phyloP scores from a whole-genome alignment of 2,113 vertebrate species.

The Cinclus mexicanus region DNA sequence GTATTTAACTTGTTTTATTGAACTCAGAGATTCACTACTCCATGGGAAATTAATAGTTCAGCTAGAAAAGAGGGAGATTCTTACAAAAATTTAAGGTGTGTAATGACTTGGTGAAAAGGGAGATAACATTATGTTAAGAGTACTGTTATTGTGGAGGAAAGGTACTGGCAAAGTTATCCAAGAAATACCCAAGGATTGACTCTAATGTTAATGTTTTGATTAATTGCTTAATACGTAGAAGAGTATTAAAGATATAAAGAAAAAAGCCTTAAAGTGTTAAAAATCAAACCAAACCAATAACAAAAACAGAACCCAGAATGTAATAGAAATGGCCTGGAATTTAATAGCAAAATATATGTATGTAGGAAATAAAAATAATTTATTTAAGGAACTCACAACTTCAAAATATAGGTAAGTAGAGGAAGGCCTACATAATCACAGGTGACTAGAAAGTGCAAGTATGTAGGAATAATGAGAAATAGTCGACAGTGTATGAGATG shows the following conservation, averaged over 20 bases:
- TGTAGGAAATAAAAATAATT: not conserved
- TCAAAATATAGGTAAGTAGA: not conserved
- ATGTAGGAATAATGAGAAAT: not conserved
- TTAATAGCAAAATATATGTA: not conserved
- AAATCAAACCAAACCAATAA: not conserved
- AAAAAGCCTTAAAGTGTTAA: not conserved
- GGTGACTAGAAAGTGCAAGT: not conserved
- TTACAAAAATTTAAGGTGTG: not conserved
- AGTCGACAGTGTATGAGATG: not conserved
- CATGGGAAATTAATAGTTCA: not conserved
- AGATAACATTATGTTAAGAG: not conserved
- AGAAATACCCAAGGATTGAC: not conserved
- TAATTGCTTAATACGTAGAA: not conserved
- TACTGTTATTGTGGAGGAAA: not conserved
- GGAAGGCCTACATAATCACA: not conserved
- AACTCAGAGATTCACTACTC: not conserved
- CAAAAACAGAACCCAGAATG: not conserved
- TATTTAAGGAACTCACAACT: not conserved
- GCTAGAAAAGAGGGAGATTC: not conserved
- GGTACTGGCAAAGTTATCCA: not conserved
- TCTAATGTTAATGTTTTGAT: not conserved
- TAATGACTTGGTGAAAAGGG: not conserved
- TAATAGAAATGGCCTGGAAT: not conserved
- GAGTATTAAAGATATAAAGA: not conserved
- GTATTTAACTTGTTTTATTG: not conserved